These are phyloP conservation scores for Alethe castanea DNA, from an alignment of 2,113 vertebrate species.

Conservation along the genomic window DNA sequence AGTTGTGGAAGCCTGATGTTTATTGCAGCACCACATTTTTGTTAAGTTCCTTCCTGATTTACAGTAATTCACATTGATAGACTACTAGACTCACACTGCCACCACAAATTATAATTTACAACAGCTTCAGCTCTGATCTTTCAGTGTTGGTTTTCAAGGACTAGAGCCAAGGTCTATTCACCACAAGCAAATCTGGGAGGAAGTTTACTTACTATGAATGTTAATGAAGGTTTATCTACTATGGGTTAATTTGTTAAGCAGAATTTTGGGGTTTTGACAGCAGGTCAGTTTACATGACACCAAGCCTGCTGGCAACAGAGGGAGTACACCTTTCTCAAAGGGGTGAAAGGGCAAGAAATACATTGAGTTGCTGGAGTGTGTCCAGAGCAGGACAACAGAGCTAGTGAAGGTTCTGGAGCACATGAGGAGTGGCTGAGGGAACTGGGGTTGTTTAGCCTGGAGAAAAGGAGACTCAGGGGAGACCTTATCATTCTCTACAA, in stretches of 20 bases:
- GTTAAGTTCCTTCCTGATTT: neutral
- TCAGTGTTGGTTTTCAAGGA: neutral
- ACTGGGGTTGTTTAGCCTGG: neutral
- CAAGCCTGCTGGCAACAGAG: neutral
- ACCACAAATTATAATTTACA: neutral
- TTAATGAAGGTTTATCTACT: conserved; percentile 5
- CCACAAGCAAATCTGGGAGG: conserved; percentile 1
- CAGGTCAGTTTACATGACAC: neutral
- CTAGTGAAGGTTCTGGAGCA: neutral
- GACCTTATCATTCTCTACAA: neutral
- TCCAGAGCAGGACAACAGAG: neutral
- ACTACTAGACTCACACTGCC: neutral
- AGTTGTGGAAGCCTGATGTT: neutral
- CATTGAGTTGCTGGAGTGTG: neutral
- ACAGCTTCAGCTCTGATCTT: conserved; percentile 9
- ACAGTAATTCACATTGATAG: neutral
- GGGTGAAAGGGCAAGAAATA: neutral
- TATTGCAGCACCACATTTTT: neutral
- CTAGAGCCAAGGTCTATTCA: conserved; percentile 26
- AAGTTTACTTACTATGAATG: conserved; percentile 25
- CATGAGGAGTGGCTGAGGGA: neutral
- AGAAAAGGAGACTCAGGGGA: neutral
- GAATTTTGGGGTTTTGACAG: neutral
- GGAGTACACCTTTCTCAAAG: neutral
- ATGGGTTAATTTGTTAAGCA: conserved; percentile 4